A percentile compares a stretch with the other conserved stretches of the same genome.
phyloP scores from a whole-genome alignment of 2,113 vertebrate genomes.

The Notechis scutatus region DNA sequence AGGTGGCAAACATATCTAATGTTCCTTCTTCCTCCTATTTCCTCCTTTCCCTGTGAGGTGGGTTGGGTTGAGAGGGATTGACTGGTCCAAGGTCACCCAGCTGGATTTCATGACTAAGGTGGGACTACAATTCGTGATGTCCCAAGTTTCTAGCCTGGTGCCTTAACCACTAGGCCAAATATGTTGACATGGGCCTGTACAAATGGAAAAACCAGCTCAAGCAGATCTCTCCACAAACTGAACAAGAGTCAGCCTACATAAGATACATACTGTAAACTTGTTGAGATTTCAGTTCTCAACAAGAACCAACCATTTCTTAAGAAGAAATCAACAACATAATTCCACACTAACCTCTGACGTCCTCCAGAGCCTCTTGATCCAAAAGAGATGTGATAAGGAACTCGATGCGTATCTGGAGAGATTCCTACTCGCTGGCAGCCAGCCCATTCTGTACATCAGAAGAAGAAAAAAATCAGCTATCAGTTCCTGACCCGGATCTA shows the following conservation, averaged over 20 bases:
- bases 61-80: neutral
- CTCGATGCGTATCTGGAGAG: conserved; percentile 88
- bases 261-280: neutral
- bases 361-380: conserved; percentile 78
- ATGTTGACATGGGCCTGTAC: neutral
- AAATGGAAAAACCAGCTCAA: neutral
- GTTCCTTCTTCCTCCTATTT: neutral
- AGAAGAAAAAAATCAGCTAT: conserved; percentile 16
- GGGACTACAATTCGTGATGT: neutral
- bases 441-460: conserved; percentile 83
- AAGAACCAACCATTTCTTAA: neutral
- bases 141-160: neutral
- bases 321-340: neutral
- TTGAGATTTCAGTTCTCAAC: neutral
- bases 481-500: neutral
- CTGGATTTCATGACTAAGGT: neutral
- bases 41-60: neutral
- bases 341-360: conserved; percentile 77
- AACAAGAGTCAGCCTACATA: neutral
- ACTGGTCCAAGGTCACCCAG: neutral
- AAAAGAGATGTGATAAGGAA: conserved; percentile 93
- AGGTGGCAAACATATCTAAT: neutral
- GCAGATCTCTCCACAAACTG: neutral
- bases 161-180: neutral
- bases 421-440: conserved; percentile 90